Base-by-base conservation (phyloP, 2,113 vertebrate species). In the Catharus bicknelli region DNA sequence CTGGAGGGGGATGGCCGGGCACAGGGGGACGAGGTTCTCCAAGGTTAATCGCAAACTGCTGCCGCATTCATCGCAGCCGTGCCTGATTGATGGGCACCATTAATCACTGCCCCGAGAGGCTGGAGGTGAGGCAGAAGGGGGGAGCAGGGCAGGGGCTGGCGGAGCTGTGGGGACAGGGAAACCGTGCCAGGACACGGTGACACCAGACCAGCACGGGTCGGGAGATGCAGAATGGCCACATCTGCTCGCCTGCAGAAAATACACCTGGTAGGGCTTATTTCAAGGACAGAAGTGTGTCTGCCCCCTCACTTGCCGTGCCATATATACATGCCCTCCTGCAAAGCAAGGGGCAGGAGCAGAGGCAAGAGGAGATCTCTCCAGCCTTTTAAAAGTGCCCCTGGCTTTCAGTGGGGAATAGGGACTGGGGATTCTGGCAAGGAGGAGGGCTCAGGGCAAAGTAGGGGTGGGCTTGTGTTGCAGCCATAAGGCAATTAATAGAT, bases 41-140 rank as follows among this genome's bases (percentile, higher is more conserved):
- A 89, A 94, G 95, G 96, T 97, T 96, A 96, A 97, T 97, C 27
- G 3, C 90, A 90, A 93, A 95, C 93, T 66, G 83, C 91, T 88
- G 87, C 88, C n/a, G 8, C 77, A 78, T 95, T 96, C 87, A 85
- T 48, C 4, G 8, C 67, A 43, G 89, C 9, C 2, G 43, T 62
- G 90, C 89, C 90, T 97, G 96, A 97, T 96, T 95, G 96, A 97
- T 97, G 95, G 90, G 90, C 87, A 81, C 72, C 89, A 96, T 96
- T 93, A 96, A 96, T 97, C 93, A 96, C 91, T 89, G 85, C 86
- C 89, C 83, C 10, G 63, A 84, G 83, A 82, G 50, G 63, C 83
- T 90, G 66, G 93, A 88, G 86, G 78, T 83, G 43, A 73, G 40
- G 34, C 78, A 73, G 58, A 27, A 88, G 20, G 53, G 43, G 17